phyloP scores from a whole-genome alignment of 2,888 invertebrate genomes.

The Parnassius glacialis region DNA sequence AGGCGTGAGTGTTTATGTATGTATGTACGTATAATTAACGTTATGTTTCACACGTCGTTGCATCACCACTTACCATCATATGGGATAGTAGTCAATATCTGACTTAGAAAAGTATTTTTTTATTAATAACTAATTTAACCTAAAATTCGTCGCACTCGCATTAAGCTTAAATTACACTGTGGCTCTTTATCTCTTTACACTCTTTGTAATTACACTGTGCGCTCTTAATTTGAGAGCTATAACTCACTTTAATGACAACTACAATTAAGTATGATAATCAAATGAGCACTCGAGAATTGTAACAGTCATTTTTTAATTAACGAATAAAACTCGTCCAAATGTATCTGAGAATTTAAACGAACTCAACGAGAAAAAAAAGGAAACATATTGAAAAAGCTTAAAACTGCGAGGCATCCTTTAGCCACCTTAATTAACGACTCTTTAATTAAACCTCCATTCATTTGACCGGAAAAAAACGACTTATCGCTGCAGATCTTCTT shows the following conservation, averaged over 20 bases:
- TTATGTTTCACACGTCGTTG: too few species aligned
- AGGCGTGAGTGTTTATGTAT: too few species aligned
- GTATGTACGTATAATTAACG: too few species aligned
- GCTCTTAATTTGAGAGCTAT: background rate
- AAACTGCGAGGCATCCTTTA: conserved; percentile 47
- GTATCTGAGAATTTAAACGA: conserved; percentile 32
- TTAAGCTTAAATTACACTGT: background rate
- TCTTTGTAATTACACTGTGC: conserved; percentile 12
- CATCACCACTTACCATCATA: too few species aligned
- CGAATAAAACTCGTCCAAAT: conserved; percentile 31
- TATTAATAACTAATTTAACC: too few species aligned
- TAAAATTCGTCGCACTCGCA: too few species aligned
- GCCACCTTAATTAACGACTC: conserved; percentile 68
- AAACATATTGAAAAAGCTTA: conserved; percentile 39
- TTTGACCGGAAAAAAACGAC: conserved; percentile 56
- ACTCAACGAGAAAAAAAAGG: conserved; percentile 29
- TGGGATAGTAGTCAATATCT: too few species aligned
- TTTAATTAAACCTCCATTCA: conserved; percentile 76
- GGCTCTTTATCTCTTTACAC: background rate
- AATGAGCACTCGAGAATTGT: conserved; percentile 6
- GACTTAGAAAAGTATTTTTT: too few species aligned
- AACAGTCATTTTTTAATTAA: conserved; percentile 32
- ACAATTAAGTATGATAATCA: conserved; percentile 14
- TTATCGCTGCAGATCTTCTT: conserved; percentile 28
- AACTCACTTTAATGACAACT: conserved; percentile 6